Percentiles rank a stretch among this genome's conserved stretches.
These are phyloP conservation scores for Andrena flavipes DNA, from an alignment of 2,888 invertebrate genomes.

Conservation along the genomic window DNA sequence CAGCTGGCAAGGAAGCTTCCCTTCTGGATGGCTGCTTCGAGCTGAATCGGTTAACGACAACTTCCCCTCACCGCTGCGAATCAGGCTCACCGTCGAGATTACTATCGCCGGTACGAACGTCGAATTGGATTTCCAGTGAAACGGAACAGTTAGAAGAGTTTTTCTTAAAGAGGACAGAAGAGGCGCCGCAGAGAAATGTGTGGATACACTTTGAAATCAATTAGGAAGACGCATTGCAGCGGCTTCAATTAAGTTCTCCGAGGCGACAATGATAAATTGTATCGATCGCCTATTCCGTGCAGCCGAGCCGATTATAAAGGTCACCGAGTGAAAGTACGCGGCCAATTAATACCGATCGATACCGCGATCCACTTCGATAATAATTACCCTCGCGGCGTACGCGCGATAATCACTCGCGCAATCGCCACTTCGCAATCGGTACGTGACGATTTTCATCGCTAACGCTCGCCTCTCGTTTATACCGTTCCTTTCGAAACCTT, in stretches of 20 bases:
- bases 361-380: conserved; percentile 56
- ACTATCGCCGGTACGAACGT: conserved; percentile 3
- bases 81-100: conserved; percentile 4
- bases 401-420: conserved; percentile 57
- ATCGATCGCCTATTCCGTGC: conserved; percentile 43
- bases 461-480: background rate
- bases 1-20: conserved; percentile 1
- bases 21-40: background rate
- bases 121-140: no score
- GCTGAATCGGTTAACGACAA: conserved; percentile 15
- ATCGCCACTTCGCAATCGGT: conserved; percentile 38
- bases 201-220: conserved; percentile 37
- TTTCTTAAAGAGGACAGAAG: background rate
- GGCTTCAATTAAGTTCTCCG: conserved; percentile 63
- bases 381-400: conserved; percentile 53
- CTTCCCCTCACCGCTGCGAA: background rate
- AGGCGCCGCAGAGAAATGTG: background rate
- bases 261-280: conserved; percentile 66
- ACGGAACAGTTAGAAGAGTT: no score
- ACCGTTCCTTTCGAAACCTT: background rate
- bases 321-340: conserved; percentile 66
- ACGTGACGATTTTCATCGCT: conserved; percentile 44
- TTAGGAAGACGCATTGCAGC: conserved; percentile 41
- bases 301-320: conserved; percentile 63
- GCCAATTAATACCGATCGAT: conserved; percentile 70